phyloP scores from a whole-genome alignment of 2,113 vertebrate species.

The Rhynchomys soricoides region DNA sequence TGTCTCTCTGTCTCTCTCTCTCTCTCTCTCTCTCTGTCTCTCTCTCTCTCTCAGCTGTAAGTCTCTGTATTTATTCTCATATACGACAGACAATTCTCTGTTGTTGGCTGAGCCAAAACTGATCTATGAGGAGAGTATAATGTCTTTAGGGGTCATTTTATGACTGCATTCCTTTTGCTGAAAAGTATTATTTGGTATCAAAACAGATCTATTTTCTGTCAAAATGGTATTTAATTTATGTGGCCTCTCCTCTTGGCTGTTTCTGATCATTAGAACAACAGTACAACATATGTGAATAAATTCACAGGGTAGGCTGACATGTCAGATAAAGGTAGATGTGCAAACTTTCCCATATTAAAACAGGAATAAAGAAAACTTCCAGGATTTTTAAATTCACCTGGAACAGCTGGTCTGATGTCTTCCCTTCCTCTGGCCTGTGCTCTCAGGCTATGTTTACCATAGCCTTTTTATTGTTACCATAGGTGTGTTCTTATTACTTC shows the following conservation, averaged over 20 bases:
- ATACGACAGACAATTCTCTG: too few relatives aligned
- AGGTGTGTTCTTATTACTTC: background rate
- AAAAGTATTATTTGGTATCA: background rate
- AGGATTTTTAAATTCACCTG: background rate
- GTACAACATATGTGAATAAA: background rate
- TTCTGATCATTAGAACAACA: background rate
- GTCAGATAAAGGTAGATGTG: background rate
- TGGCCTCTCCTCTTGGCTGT: background rate
- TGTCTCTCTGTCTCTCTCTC: too few relatives aligned
- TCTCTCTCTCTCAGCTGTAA: background rate
- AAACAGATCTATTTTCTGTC: background rate
- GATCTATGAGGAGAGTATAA: background rate
- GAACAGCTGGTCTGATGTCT: background rate
- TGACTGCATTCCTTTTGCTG: background rate
- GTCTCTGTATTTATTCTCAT: background rate
- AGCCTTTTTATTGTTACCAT: background rate
- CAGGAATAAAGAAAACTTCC: background rate
- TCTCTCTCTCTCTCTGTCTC: too few relatives aligned
- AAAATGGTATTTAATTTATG: background rate
- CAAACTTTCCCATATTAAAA: background rate
- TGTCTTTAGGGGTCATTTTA: background rate
- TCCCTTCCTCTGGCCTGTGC: background rate
- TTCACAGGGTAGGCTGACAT: background rate
- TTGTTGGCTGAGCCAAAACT: background rate
- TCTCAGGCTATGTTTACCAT: background rate